phyloP scores from a whole-genome alignment of 1,140 invertebrate genomes.

The Pogonognathellus flavescens region DNA sequence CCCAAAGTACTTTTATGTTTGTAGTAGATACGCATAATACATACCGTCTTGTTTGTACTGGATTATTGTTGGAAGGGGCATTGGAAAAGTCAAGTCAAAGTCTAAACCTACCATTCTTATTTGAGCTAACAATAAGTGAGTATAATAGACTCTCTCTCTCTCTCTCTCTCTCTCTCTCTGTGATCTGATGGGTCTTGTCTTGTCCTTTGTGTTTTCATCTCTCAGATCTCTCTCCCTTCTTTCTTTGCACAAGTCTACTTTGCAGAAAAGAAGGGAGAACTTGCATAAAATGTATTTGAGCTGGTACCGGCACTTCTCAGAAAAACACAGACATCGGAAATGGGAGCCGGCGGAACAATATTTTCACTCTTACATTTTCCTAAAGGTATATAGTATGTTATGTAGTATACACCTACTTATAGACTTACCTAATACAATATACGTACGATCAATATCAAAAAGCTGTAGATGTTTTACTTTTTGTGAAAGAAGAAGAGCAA shows the following conservation, averaged over 20 bases:
- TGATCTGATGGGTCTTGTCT: slow-evolving; percentile 1
- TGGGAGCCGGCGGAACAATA: slow-evolving; percentile 43
- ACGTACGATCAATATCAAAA: not conserved
- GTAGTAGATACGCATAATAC: not conserved
- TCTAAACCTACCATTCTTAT: slow-evolving; percentile 15
- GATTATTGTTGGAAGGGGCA: not conserved
- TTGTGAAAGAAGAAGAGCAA: slow-evolving; percentile 14
- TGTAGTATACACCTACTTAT: too few species aligned
- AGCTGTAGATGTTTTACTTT: slow-evolving; percentile 9
- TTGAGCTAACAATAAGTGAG: slow-evolving; percentile 6
- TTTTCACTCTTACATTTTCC: slow-evolving; percentile 26
- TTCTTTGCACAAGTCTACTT: slow-evolving; percentile 1
- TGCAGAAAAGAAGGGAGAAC: slow-evolving; percentile 5
- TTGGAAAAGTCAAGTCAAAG: not conserved
- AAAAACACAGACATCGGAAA: slow-evolving; percentile 31
- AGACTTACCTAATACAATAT: too few species aligned
- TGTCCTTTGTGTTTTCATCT: not conserved
- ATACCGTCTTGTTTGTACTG: slow-evolving; percentile 13
- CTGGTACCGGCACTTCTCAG: not conserved
- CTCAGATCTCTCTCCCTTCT: not conserved
- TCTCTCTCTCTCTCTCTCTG: too few species aligned
- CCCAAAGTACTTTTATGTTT: not conserved
- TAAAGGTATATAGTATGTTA: too few species aligned
- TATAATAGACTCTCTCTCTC: not conserved
- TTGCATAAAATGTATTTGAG: not conserved